Conservation (phyloP, 53 echinoderm and acorn worm species). For the Paelopatides confundens region DNA sequence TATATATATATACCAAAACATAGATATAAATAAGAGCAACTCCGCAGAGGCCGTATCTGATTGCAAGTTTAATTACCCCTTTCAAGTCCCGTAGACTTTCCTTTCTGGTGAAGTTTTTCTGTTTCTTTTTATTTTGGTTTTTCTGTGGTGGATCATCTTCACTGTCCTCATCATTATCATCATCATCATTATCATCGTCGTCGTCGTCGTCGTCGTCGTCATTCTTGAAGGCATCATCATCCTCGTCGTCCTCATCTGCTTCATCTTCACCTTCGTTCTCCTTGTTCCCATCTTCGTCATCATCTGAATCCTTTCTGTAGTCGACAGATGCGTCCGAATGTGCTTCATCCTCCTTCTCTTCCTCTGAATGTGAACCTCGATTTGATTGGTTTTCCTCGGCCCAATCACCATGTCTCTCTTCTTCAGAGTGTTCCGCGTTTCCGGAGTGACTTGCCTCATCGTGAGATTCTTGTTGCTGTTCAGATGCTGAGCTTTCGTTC, state of each 20-base stretch:
- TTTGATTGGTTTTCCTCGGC: slow-evolving; percentile 57
- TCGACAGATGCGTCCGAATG: slow-evolving; percentile 73
- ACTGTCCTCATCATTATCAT: slow-evolving; percentile 71
- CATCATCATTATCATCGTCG: slow-evolving; percentile 80
- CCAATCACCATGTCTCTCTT: slow-evolving; percentile 72
- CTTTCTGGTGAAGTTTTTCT: slow-evolving; percentile 58
- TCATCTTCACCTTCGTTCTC: slow-evolving; percentile 74
- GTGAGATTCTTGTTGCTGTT: slow-evolving; percentile 56
- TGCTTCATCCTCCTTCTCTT: slow-evolving; percentile 63
- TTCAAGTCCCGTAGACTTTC: slow-evolving; percentile 88
- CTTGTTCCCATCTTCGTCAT: slow-evolving; percentile 65
- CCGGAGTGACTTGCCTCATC: slow-evolving; percentile 68
- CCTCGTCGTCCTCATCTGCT: slow-evolving; percentile 65
- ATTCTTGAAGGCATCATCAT: slow-evolving; percentile 64
- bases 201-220: slow-evolving; percentile 76
- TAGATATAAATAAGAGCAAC: no score
- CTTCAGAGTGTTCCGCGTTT: slow-evolving; percentile 62
- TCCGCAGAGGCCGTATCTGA: no score
- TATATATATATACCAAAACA: no score
- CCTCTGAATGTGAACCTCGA: slow-evolving; percentile 78
- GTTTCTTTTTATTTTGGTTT: slow-evolving; percentile 41
- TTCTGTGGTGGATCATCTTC: slow-evolving; percentile 55
- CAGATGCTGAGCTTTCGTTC: slow-evolving; percentile 67
- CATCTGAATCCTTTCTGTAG: slow-evolving; percentile 65
- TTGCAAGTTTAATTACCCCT: slow-evolving; percentile 81